Evolutionary conservation across 2,888 invertebrate species (phyloP), one percentile per base, ranked within the genome.

Genomic region (Melinopterus prodromus): DNA sequence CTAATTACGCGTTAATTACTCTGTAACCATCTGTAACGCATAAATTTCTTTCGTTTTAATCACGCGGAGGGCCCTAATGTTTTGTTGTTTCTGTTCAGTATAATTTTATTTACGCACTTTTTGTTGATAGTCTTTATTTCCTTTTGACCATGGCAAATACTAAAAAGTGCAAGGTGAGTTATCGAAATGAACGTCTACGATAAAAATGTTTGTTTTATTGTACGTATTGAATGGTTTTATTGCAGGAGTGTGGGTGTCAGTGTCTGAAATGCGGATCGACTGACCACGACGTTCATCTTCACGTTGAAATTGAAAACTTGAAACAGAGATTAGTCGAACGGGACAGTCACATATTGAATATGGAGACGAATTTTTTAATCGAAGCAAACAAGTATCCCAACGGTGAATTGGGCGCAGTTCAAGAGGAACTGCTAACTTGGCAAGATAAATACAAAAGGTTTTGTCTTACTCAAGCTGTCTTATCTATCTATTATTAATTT

Each of bases 401-500:
- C 78, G 94, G 95, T 76, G 94, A 95, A 86, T 92, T 95, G 86
- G 93, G 94, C 37, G 94, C 95, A 80, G 91, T 97, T 79, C 94
- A 95, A 86, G 97, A 97, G 84, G 97, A 97, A 88, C 90, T 97
- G 79, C 90, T 93, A 77, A 95, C 96, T 84, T 97, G 97, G 95
- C 94, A 97, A 88, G 98, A 98, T 87, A 97, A 98, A 91, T 98
- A 98, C 91, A 96, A 96, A 88, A 93, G 95, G 95, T 93, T 82
- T 76, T 14, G 71, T 78, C n/a, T 37, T 76, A 2, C 16, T 6
- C n/a, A n/a, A n/a, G 69, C 38, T 78, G 6, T 36, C 70, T 79
- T n/a, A 35, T 37, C 15, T 26, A 69, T 77, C 15, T 26, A 69
- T 77, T 80, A 74, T 69, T 16, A 12, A 69, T n/a, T 16, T 26